Evolutionary conservation across 1,140 invertebrate species (phyloP), one percentile per base, ranked within the genome.

Genomic region (Euschistus heros): DNA sequence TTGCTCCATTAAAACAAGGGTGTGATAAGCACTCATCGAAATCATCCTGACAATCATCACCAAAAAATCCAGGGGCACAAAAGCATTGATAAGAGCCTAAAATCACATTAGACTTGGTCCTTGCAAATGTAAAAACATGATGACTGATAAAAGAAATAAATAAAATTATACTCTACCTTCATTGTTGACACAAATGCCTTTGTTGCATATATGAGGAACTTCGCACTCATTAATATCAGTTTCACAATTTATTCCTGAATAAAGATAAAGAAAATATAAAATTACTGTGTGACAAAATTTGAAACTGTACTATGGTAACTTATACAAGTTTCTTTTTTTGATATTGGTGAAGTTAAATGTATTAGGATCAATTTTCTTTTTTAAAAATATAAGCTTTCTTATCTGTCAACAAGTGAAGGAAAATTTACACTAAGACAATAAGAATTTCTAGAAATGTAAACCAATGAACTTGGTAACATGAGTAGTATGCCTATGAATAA

Each of bases 1-100:
- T 88, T 14, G 89, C 93, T 65, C 86, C 86, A 72, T 97, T 92
- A 68, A 85, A 81, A 76, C 94, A 98, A 0, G 94, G 92, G 60
- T 84, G 81, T 47, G 88, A 91, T 5, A 92, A 81, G 73, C 91
- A 94, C 74, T 94, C 91, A 75, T 94, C 86, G 70, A 93, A 88
- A 74, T 92, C 86, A 55, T 88, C 80, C 70, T 90, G 83, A 73
- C 91, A 93, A 68, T 86, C 83, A 73, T 88, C 81, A 27, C 93
- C 86, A 26, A 90, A 86, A 75, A 84, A 92, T 44, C 93, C 88
- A 24, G 90, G 89, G 67, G 84, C 82, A 72, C 91, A 94, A 72
- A 87, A 92, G 73, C 91, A 94, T 71, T 91, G 81, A 75, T 89
- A 92, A 47, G 86, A 84, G 6, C 89, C 90, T 42, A 77, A 33